A percentile compares a stretch with the other conserved stretches of the same genome.
Conservation (phyloP, 2,888 invertebrate genomes). For the Drosophila barbarae region DNA sequence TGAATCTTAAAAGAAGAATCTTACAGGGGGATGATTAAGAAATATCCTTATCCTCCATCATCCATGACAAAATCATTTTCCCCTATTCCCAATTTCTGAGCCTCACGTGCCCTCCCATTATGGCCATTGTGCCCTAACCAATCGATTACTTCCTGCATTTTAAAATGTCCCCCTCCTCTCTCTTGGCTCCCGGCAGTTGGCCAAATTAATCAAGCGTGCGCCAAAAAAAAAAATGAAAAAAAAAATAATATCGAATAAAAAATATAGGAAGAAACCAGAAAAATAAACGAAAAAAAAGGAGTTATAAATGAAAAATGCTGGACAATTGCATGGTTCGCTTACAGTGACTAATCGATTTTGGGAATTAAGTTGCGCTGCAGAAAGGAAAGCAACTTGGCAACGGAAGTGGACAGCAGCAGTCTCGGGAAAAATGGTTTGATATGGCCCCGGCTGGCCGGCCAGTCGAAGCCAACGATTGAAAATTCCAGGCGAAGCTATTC, state of each 20-base stretch:
- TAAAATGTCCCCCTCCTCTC: conserved; percentile 14
- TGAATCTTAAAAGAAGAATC: background rate
- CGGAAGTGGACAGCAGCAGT: conserved; percentile 3
- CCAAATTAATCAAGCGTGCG: conserved; percentile 45
- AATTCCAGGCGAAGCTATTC: conserved; percentile 19
- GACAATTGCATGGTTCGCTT: conserved; percentile 68
- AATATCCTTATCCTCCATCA: background rate
- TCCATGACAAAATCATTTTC: background rate
- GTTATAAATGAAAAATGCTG: conserved; percentile 64
- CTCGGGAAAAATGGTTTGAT: conserved; percentile 44
- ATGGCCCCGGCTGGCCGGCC: conserved; percentile 19
- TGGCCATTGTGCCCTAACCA: conserved; percentile 35
- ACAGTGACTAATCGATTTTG: conserved; percentile 75
- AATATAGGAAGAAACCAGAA: conserved; percentile 26
- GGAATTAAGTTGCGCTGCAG: conserved; percentile 49
- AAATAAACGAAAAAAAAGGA: conserved; percentile 39
- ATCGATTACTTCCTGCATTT: conserved; percentile 50
- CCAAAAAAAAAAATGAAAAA: conserved; percentile 9
- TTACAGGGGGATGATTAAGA: background rate
- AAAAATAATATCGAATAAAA: background rate
- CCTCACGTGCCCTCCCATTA: conserved; percentile 19
- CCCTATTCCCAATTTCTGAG: background rate
- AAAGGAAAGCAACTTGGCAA: conserved; percentile 42
- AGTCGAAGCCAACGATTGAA: conserved; percentile 6
- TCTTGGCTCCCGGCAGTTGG: conserved; percentile 6